phyloP scores from a whole-genome alignment of 1,140 invertebrate species.

The Melanaphis sacchari region DNA sequence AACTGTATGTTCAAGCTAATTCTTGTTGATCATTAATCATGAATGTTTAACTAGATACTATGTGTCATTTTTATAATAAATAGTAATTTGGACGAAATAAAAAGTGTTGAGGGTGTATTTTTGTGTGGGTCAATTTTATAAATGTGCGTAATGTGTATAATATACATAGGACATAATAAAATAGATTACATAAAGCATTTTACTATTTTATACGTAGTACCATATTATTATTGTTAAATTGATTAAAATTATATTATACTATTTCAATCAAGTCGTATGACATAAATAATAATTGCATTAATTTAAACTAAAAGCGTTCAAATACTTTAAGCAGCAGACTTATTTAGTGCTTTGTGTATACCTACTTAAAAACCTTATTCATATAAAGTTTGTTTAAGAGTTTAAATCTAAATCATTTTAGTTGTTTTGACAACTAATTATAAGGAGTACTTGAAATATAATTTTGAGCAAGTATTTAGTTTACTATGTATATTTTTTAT shows the following conservation, averaged over 20 bases:
- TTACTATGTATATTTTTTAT: neutral
- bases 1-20: too few species aligned
- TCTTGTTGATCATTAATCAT: too few species aligned
- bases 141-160: too few species aligned
- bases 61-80: too few species aligned
- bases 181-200: neutral
- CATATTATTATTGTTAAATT: neutral
- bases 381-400: neutral
- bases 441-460: neutral
- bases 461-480: neutral
- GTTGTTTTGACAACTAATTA: neutral
- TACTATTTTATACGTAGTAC: neutral
- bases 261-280: neutral
- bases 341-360: neutral
- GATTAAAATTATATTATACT: neutral
- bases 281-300: neutral
- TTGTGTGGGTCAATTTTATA: too few species aligned
- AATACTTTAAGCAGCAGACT: neutral
- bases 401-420: neutral
- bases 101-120: too few species aligned
- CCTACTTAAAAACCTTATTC: neutral
- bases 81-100: too few species aligned
- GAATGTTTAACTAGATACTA: too few species aligned
- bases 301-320: neutral
- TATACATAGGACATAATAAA: too few species aligned